These are phyloP conservation scores for Nasonovia ribisnigri DNA, from an alignment of 2,888 invertebrate genomes.

Conservation along the genomic window DNA sequence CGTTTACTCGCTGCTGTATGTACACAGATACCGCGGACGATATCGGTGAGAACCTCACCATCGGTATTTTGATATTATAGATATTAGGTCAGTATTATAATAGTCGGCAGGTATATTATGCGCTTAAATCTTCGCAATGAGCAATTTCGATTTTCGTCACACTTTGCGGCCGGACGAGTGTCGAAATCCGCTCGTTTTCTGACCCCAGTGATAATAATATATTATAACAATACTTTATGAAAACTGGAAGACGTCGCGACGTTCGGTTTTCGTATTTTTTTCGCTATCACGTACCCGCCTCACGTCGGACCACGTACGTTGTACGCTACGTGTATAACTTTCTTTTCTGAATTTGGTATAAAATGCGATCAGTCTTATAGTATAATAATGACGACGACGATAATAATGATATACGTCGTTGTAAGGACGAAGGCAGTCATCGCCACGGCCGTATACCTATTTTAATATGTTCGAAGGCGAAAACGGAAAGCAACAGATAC, in stretches of 20 bases:
- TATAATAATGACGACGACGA: neutral
- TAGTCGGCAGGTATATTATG: neutral
- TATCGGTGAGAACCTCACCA: neutral
- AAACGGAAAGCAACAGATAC: neutral
- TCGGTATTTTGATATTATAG: neutral
- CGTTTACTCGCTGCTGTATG: neutral
- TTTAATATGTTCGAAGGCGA: neutral
- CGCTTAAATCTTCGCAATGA: neutral
- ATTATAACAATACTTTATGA: neutral
- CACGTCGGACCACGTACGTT: neutral
- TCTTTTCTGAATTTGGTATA: conserved; percentile 54
- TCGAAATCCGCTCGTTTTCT: neutral
- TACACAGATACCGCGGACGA: neutral
- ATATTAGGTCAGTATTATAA: neutral
- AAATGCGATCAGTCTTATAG: neutral
- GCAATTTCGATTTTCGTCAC: neutral
- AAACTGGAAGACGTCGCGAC: neutral
- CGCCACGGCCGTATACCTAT: neutral
- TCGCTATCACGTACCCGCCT: conserved; percentile 21
- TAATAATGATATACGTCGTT: neutral
- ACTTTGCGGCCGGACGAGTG: neutral
- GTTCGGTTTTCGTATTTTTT: neutral
- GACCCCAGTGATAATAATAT: neutral
- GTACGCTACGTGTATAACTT: conserved; percentile 12
- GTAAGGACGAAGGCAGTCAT: neutral